A percentile compares a stretch with the other conserved stretches of the same genome.
Evolutionary conservation across 1,140 invertebrate genomes (phyloP).

Genomic region (Leptonema lineaticorne): DNA sequence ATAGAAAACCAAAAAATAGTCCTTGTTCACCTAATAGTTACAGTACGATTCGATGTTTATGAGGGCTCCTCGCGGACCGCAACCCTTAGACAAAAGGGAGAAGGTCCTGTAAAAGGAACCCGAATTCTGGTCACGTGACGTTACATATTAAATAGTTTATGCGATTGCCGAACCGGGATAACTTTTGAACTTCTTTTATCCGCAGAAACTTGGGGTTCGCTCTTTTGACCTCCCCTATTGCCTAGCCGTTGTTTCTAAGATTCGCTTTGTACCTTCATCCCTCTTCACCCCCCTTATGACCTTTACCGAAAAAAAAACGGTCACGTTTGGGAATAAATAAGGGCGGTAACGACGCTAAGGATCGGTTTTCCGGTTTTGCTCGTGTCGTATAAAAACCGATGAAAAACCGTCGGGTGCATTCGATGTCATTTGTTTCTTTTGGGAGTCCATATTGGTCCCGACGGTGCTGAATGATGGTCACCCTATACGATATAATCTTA

Average conservation of each 20-base stretch:
- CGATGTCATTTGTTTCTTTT: neutral
- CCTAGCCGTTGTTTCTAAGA: no score
- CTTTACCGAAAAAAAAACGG: neutral
- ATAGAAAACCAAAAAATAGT: no score
- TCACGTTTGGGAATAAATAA: neutral
- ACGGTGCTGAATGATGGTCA: neutral
- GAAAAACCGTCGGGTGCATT: neutral
- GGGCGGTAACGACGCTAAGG: neutral
- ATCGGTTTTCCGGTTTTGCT: neutral
- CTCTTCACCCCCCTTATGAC: no score
- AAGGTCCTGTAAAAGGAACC: neutral
- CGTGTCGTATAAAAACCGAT: neutral
- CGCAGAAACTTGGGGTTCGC: neutral
- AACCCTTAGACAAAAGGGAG: neutral
- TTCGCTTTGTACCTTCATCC: no score
- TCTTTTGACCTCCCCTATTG: no score
- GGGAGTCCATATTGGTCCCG: neutral
- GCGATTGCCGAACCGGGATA: neutral
- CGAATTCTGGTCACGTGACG: conserved; percentile 4
- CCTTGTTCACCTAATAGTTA: no score
- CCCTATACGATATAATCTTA: no score
- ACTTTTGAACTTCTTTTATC: neutral
- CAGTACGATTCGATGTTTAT: no score
- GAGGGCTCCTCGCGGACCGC: no score
- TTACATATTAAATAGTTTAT: conserved; percentile 17